phyloP scores from a whole-genome alignment of 2,888 invertebrate genomes.

The Galerucella nymphaeae region DNA sequence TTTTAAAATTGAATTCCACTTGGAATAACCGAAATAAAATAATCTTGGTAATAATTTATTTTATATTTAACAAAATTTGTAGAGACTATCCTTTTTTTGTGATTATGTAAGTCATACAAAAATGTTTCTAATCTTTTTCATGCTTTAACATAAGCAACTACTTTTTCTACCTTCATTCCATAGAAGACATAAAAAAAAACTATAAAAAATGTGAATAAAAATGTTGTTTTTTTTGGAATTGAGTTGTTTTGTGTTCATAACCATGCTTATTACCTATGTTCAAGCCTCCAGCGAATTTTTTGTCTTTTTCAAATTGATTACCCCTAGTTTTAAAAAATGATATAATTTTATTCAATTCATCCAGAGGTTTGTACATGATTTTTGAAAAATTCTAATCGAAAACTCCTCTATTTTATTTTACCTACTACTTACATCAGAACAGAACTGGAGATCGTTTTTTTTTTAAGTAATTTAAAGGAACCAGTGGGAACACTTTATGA shows the following conservation, averaged over 20 bases:
- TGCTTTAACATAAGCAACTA: not conserved
- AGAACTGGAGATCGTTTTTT: slow-evolving; percentile 5
- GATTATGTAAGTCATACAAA: no score
- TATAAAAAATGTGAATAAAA: not conserved
- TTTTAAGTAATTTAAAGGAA: not conserved
- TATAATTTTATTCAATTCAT: not conserved
- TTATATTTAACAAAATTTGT: not conserved
- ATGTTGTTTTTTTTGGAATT: not conserved
- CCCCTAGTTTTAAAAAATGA: not conserved
- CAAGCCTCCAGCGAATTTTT: not conserved
- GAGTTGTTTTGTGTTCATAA: not conserved
- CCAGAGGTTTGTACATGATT: slow-evolving; percentile 7
- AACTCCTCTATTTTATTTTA: not conserved
- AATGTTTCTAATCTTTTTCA: not conserved
- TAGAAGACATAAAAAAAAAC: slow-evolving; percentile 2
- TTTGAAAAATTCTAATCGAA: not conserved
- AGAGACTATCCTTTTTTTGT: no score
- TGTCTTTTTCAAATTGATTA: not conserved
- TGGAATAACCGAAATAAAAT: slow-evolving; percentile 1
- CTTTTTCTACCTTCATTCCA: slow-evolving; percentile 5
- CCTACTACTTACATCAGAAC: slow-evolving; percentile 18
- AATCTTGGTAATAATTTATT: not conserved
- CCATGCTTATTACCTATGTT: slow-evolving; percentile 11
- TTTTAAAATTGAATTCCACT: not conserved
- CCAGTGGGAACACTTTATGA: not conserved